Conservation (phyloP, 2,113 vertebrate genomes). For the Pelusios castaneus region DNA sequence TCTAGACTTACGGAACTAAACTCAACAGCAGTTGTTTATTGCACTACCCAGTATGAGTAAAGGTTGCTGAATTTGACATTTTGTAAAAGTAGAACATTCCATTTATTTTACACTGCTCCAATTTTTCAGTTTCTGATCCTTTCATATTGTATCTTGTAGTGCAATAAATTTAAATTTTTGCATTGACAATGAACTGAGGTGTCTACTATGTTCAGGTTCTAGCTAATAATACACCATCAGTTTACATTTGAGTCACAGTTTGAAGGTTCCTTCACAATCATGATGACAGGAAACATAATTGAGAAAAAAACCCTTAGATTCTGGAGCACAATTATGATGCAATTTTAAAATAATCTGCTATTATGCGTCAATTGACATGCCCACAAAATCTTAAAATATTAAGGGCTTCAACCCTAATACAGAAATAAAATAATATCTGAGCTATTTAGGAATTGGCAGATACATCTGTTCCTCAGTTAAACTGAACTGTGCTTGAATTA, state of each 20-base stretch:
- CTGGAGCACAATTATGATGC: accelerated
- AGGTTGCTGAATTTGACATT: background rate
- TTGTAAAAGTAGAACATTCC: background rate
- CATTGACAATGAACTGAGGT: background rate
- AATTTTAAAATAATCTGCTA: background rate
- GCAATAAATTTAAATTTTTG: background rate
- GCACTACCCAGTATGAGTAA: background rate
- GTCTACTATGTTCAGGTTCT: background rate
- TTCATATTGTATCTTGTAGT: no score
- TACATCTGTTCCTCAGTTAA: background rate
- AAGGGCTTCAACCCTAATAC: background rate
- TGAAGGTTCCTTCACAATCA: background rate
- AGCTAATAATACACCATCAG: background rate
- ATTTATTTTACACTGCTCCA: accelerated
- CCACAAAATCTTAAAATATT: background rate
- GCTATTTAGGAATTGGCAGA: background rate
- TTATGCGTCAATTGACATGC: background rate
- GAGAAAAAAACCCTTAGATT: background rate
- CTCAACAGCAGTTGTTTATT: no score
- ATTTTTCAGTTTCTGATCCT: background rate
- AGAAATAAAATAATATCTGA: background rate
- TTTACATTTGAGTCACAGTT: background rate
- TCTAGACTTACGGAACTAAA: no score
- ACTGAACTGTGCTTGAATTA: background rate
- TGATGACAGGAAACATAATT: background rate